Base-by-base conservation (phyloP, 2,888 invertebrate genomes). In the Limnephilus auricula region DNA sequence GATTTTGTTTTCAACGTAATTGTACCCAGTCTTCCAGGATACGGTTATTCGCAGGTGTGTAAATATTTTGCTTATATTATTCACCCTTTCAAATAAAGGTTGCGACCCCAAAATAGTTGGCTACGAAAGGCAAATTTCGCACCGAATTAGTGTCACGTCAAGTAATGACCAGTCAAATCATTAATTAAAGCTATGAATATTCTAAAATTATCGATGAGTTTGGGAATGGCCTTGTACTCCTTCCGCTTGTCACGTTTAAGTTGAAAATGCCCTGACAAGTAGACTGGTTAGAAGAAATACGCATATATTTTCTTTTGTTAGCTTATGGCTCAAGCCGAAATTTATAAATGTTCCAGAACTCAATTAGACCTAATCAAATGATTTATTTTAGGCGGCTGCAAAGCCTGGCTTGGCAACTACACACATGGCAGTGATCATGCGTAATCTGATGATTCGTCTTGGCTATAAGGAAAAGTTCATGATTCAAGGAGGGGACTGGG, bases 401-500 rank as follows among this genome's bases (percentile, higher is more conserved):
- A 96, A 95, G 93, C 95, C 95, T 32, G 97, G 97, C 84, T 93
- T 96, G 1, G 95, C 95, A 0, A 93, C 95, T 0, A 94, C 95
- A 0, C 95, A 96, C 93, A 95, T 96, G 45, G 95, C 95, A 0
- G 94, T 95, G 0, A 93, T 96, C 10, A 94, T 97, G 92, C 95
- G 95, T 90, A 96, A 96, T 93, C 94, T 97, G 30, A 97, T 97
- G 97, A 93, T 95, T 65, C 94, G 96, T 79, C 94, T 98, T 1
- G 96, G 96, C 0, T 95, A 95, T 93, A 93, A 96, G 1, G 32
- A 32, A 10, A 95, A 95, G 93, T 97, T 95, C 94, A 96, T 96
- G 93, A 94, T 95, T 0, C 97, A 97, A 93, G 97, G 98, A 2
- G 97, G 97, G 2, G 98, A 98, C 94, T 98, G 97, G 97, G 98